phyloP scores from a whole-genome alignment of 2,113 vertebrate species.

The Callithrix jacchus region DNA sequence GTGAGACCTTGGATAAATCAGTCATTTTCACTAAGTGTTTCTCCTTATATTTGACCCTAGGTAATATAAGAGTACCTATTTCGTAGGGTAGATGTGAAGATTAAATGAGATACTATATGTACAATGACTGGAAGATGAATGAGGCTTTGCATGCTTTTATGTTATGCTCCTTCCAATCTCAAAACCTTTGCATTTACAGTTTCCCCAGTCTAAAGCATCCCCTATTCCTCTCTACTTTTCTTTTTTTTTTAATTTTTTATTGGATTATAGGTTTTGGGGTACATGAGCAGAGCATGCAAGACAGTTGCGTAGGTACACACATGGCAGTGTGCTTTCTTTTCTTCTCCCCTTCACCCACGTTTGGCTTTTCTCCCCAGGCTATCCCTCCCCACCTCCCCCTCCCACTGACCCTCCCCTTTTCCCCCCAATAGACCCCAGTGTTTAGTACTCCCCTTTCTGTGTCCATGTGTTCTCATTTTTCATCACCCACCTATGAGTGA shows the following conservation, averaged over 20 bases:
- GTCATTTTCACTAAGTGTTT: not conserved
- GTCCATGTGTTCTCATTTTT: no score
- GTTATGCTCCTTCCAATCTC: not conserved
- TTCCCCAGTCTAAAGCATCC: not conserved
- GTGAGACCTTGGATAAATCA: not conserved
- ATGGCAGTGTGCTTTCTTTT: no score
- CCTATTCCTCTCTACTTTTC: not conserved
- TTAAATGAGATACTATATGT: not conserved
- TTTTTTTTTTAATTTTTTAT: not conserved
- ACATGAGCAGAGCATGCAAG: no score
- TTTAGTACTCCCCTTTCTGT: no score
- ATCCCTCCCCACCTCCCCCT: no score
- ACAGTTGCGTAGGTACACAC: no score
- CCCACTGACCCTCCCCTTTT: no score
- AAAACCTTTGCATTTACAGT: not conserved
- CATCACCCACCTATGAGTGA: no score
- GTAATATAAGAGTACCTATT: not conserved
- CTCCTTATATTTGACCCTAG: not conserved
- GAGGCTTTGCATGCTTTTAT: not conserved
- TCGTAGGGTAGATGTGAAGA: not conserved
- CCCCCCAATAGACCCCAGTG: no score
- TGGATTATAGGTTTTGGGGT: no score
- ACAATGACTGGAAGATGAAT: not conserved
- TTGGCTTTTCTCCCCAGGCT: no score
- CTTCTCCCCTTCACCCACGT: no score